Evolutionary conservation across 2,888 invertebrate species (phyloP), one percentile per base, ranked within the genome.

Genomic region (Julus scandinavius): DNA sequence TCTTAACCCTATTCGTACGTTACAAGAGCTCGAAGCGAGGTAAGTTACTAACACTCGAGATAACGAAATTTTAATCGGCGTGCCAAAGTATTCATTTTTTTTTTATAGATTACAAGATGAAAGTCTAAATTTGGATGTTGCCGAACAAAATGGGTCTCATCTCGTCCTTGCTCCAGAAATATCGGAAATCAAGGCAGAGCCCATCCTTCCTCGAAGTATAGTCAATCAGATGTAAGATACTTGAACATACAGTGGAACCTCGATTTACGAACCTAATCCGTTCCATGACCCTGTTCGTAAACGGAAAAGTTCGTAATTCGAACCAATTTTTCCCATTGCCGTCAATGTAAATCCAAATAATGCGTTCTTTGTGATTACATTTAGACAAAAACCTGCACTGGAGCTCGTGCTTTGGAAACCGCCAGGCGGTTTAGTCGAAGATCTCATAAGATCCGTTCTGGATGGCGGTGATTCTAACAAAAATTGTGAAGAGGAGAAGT

Each of bases 1-100:
- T 80, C 20, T 6, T 7, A 80, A 1, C 38, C 80, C 88, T 9
- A 49, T 89, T n/a, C 89, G 86, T 7, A 88, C 89, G 88, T 38
- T 90, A 13, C 87, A 89, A 45, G 87, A 90, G 38, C 85, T 90
- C 41, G 89, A 90, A 87, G 87, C 86, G 38, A 89, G 89, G 90
- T 89, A 85, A 87, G 89, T 89, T 50, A 29, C 29, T 29, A 29
- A 29, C 29, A 29, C 1, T 29, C 29, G 29, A 29, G 29, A 29
- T 29, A 29, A 29, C 29, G 29, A 29, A 29, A 29, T 29, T 29
- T 29, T 29, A 29, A 29, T 29, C 29, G 29, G 29, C 29, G 29
- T 29, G 29, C 29, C 29, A 29, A 29, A 29, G 29, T 29, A 29
- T 29, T 29, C 0, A 29, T 29, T 29, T 29, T 29, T 29, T 29